Conservation (phyloP, 1,140 invertebrate genomes). For the Dinoponera quadriceps region DNA sequence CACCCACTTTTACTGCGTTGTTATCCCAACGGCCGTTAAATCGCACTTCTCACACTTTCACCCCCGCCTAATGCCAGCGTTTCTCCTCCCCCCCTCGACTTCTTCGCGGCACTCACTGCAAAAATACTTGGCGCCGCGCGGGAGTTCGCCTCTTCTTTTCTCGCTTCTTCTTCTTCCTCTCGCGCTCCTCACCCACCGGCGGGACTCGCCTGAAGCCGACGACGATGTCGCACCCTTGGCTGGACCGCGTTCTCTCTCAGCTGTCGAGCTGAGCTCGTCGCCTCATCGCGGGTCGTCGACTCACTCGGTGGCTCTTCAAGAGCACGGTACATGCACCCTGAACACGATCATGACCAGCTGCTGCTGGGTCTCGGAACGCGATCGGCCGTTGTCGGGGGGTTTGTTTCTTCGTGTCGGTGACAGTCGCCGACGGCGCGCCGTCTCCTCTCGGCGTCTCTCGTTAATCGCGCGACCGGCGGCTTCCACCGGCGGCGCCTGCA, state of each 20-base stretch:
- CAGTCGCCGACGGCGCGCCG: background rate
- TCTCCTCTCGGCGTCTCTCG: background rate
- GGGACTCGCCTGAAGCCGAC: background rate
- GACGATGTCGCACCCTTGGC: conserved; percentile 6
- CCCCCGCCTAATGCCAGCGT: conserved; percentile 62
- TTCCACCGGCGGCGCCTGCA: conserved; percentile 11
- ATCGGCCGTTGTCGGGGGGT: background rate
- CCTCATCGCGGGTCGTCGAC: conserved; percentile 37
- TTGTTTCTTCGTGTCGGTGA: background rate
- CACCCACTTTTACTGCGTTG: conserved; percentile 83
- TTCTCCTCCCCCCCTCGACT: conserved; percentile 27
- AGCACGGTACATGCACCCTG: background rate
- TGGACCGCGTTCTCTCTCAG: conserved; percentile 36
- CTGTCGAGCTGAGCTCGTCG: conserved; percentile 34
- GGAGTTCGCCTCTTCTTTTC: background rate
- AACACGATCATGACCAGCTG: conserved; percentile 27
- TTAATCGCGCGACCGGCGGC: background rate
- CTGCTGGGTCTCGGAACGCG: background rate
- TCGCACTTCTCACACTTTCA: conserved; percentile 73
- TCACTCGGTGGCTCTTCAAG: background rate
- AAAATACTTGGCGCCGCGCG: conserved; percentile 40
- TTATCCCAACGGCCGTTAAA: conserved; percentile 73
- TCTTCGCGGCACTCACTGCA: conserved; percentile 62
- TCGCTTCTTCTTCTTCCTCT: background rate
- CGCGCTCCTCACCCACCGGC: conserved; percentile 31